These are phyloP conservation scores for Pocillopora grandis DNA, from an alignment of 92 coral and sea anemone species.

Conservation along the genomic window DNA sequence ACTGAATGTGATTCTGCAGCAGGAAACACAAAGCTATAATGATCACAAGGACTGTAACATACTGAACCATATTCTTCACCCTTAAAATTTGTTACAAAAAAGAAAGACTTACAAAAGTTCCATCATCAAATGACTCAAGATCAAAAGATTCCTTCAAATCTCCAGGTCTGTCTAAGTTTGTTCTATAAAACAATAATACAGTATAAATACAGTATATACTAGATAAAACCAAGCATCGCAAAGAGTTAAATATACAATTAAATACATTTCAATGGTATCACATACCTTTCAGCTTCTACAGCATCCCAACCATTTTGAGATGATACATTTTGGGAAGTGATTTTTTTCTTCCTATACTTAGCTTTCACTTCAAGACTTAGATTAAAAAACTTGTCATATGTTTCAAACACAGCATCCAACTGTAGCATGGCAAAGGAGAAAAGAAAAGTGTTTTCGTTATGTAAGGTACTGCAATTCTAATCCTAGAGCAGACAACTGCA, in stretches of 20 bases:
- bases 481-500: too few relatives aligned
- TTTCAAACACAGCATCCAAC: constrained; percentile 32
- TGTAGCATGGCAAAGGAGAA: neutral
- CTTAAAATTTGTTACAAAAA: neutral
- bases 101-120: constrained; percentile 50
- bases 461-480: too few relatives aligned
- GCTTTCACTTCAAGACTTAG: constrained; percentile 33
- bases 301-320: constrained; percentile 48
- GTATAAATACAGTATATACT: too few relatives aligned
- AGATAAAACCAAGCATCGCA: too few relatives aligned
- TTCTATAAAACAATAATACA: constrained; percentile 20
- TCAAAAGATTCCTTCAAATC: constrained; percentile 87
- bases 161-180: constrained; percentile 68
- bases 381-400: constrained; percentile 30
- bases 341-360: constrained; percentile 28
- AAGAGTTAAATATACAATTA: neutral
- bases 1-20: too few relatives aligned
- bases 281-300: constrained; percentile 35
- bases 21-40: too few relatives aligned
- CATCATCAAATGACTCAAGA: constrained; percentile 61
- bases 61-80: too few relatives aligned
- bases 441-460: neutral
- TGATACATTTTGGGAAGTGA: neutral
- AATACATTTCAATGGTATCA: neutral
- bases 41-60: neutral